Conservation (phyloP, 2,797 vertebrate genomes). For the Selene dorsalis region DNA sequence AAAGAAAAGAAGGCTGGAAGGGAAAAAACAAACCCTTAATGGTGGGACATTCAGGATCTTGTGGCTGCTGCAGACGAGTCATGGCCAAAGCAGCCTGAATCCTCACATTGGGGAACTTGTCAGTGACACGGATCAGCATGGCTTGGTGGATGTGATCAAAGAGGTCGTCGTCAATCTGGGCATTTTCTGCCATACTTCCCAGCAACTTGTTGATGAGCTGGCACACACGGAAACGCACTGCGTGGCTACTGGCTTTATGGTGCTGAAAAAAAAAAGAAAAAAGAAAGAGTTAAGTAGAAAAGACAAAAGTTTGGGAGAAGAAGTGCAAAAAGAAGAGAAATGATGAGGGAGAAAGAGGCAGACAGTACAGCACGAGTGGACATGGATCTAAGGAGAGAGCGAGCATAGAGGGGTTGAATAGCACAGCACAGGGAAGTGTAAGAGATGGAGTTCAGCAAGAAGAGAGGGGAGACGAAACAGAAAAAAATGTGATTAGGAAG, state of each 20-base stretch:
- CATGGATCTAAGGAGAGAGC: not conserved
- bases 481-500: conserved; percentile 7
- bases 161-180: conserved; percentile 94
- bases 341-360: not conserved
- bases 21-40: conserved; percentile 83
- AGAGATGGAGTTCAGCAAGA: not conserved
- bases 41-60: conserved; percentile 90
- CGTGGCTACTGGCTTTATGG: conserved; percentile 90
- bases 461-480: conserved; percentile 6
- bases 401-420: not conserved
- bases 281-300: not conserved
- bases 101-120: conserved; percentile 95
- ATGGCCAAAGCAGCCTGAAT: conserved; percentile 95
- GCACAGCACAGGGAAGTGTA: not conserved
- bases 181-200: conserved; percentile 93
- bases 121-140: conserved; percentile 93
- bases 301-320: conserved; percentile 8
- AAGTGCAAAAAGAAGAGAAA: not conserved
- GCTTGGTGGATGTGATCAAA: conserved; percentile 94
- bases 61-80: conserved; percentile 94
- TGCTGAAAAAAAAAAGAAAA: conserved; percentile 78
- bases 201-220: conserved; percentile 96
- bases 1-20: not conserved
- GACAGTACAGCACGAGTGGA: not conserved
- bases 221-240: conserved; percentile 93